Conservation (phyloP, 1,140 invertebrate species). For the Dreissena rostriformis region DNA sequence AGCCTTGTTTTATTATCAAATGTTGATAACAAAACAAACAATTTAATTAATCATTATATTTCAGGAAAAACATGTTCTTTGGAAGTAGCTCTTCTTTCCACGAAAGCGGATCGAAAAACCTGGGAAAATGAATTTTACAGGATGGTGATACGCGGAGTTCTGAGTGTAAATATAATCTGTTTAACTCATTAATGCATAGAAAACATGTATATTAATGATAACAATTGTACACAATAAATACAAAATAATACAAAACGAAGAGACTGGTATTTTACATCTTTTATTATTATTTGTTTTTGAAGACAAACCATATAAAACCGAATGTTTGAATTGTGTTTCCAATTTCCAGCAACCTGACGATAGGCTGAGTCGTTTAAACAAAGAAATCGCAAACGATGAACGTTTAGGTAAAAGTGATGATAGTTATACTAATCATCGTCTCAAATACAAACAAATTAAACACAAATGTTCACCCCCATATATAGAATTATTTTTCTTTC, state of each 20-base stretch:
- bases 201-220: neutral
- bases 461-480: too few relatives aligned
- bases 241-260: neutral
- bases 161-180: conserved; percentile 54
- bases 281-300: too few relatives aligned
- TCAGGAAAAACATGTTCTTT: neutral
- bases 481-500: too few relatives aligned
- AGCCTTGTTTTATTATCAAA: too few relatives aligned
- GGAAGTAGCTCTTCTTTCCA: conserved; percentile 9
- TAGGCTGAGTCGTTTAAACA: conserved; percentile 36
- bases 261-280: too few relatives aligned
- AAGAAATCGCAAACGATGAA: conserved; percentile 50
- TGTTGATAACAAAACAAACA: neutral
- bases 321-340: neutral
- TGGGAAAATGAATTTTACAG: conserved; percentile 64
- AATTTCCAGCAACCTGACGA: conserved; percentile 52
- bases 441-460: too few relatives aligned
- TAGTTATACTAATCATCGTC: too few relatives aligned
- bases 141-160: conserved; percentile 44
- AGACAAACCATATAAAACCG: too few relatives aligned
- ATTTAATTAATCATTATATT: neutral
- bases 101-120: conserved; percentile 57
- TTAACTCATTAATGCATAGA: neutral
- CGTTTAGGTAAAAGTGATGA: conserved; percentile 63
- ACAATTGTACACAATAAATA: neutral